Percentiles rank a stretch among this genome's conserved stretches.
phyloP scores from a whole-genome alignment of 2,888 invertebrate genomes.

The Conops quadrifasciatus region DNA sequence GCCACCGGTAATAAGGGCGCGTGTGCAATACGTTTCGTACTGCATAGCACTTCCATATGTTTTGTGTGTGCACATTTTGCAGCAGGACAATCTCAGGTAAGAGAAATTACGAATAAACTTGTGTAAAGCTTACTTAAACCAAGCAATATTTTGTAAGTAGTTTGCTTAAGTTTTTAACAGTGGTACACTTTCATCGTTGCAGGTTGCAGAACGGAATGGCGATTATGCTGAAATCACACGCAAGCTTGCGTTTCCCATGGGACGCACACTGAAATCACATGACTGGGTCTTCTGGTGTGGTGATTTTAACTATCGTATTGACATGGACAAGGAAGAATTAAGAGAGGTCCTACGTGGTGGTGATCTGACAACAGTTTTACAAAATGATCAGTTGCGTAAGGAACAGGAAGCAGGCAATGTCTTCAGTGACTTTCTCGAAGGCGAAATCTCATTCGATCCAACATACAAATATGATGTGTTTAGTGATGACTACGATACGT shows the following conservation, averaged over 20 bases:
- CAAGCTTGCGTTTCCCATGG: conserved; percentile 91
- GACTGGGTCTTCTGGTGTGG: conserved; percentile 99
- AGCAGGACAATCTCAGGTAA: conserved; percentile 95
- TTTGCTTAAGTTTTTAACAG: too few relatives aligned
- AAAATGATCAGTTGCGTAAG: conserved; percentile 86
- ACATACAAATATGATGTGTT: conserved; percentile 99
- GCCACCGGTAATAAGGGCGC: conserved; percentile 98
- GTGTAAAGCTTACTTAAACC: too few relatives aligned
- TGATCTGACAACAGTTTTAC: conserved; percentile 77
- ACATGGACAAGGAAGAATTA: conserved; percentile 93
- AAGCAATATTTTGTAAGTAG: neutral
- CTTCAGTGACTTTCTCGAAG: conserved; percentile 94
- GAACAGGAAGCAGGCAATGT: conserved; percentile 84
- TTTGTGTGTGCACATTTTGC: conserved; percentile 99
- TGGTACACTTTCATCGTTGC: neutral
- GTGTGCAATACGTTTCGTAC: conserved; percentile 88
- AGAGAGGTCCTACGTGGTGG: conserved; percentile 77
- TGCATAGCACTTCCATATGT: conserved; percentile 93
- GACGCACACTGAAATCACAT: conserved; percentile 89
- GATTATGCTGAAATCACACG: conserved; percentile 96
- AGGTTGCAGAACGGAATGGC: conserved; percentile 82
- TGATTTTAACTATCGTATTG: conserved; percentile 98
- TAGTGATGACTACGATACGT: conserved; percentile 98
- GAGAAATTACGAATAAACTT: neutral
- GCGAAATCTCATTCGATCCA: conserved; percentile 89